A percentile compares a stretch with the other conserved stretches of the same genome.
Conservation (phyloP, 2,113 vertebrate species). For the Equus przewalskii region DNA sequence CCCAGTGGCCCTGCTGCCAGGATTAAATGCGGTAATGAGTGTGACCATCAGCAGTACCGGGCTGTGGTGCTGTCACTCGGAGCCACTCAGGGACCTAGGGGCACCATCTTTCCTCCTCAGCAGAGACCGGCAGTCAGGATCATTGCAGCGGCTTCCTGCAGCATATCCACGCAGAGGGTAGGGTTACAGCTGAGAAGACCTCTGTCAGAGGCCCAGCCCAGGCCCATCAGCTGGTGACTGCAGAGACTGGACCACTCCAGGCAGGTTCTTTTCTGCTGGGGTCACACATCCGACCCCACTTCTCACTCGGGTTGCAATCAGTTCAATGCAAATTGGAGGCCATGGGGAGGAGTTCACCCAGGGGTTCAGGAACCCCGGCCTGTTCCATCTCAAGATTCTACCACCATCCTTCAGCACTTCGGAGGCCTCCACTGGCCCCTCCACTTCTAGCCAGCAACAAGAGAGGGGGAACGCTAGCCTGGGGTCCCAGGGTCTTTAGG, state of each 20-base stretch:
- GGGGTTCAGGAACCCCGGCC: rapidly evolving
- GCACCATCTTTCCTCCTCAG: neutral
- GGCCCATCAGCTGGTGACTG: neutral
- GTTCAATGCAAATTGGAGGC: neutral
- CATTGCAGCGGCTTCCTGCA: neutral
- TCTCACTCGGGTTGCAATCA: neutral
- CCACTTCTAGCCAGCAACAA: neutral
- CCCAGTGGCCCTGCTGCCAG: neutral
- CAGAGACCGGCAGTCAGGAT: neutral
- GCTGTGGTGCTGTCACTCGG: neutral
- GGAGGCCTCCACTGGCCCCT: rapidly evolving
- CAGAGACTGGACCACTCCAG: rapidly evolving
- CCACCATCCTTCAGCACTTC: neutral
- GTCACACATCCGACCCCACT: neutral
- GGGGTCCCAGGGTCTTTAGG: neutral
- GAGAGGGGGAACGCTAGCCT: neutral
- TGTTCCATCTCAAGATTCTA: neutral
- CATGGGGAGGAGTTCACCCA: neutral
- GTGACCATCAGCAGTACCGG: neutral
- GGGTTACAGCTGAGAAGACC: neutral
- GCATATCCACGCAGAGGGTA: neutral
- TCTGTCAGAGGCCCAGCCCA: neutral
- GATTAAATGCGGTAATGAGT: neutral
- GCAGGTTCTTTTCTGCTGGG: neutral
- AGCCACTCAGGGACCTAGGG: neutral